Base-by-base conservation (phyloP, 2,113 vertebrate genomes). In the Tachysurus fulvidraco region DNA sequence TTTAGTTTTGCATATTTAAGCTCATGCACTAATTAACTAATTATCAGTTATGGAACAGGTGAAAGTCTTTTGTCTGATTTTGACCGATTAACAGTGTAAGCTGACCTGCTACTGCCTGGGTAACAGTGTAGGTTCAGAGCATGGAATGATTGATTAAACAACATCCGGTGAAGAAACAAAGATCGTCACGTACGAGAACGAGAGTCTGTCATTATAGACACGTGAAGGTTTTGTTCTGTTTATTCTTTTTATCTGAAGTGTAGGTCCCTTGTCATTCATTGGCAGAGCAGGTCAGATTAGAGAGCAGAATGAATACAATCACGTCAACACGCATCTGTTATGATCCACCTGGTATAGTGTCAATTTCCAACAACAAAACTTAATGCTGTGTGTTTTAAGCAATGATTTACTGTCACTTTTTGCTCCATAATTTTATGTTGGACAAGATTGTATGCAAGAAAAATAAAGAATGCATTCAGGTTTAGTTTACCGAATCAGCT, bases 241-340 rank as follows among this genome's bases (percentile, higher is more conserved):
- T 62, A 28, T 1, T 41, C 36, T 16, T 44, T 83, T 50, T 14
- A 55, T 17, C 74, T 44, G 6, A 62, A 52, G 44, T 67, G 3
- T 46, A 83, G 84, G 79, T 69, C 25, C 28, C 21, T 60, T 25
- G n/a, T 82, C 28, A 82, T 80, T 90, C 78, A 83, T 83, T 85
- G 86, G 86, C 73, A 90, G 84, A 86, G 88, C 83, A 90, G 90
- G 88, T 89, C 88, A 89, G 86, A 83, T 88, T 90, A 89, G 89
- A 89, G 23, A 19, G 64, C 44, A 60, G 30, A 85, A 76, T 82
- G 8, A 82, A 57, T 80, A n/a, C 69, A 44, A n/a, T 84, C 55
- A 59, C 54, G 23, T 86, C 64, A 36, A 28, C 82, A 73, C 82
- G 87, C 88, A 89, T 71, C 85, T 81, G 83, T 84, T 89, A 82